These are phyloP conservation scores for Drosophila robusta DNA, from an alignment of 2,888 invertebrate species.

Conservation along the genomic window DNA sequence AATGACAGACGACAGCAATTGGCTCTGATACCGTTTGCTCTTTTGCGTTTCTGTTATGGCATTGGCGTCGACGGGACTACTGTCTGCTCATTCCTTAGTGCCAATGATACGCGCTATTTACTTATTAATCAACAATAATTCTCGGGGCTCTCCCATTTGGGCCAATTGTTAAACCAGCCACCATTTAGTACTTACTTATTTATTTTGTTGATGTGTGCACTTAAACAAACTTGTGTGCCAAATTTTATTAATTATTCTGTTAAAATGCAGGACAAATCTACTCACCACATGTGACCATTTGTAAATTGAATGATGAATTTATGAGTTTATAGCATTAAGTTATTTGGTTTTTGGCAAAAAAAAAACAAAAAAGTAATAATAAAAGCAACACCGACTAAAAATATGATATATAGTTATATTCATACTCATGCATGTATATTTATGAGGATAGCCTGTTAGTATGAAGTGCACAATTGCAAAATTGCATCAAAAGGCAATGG, in stretches of 20 bases:
- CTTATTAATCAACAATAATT: constrained; percentile 44
- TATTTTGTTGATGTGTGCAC: constrained; percentile 39
- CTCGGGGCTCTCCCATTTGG: constrained; percentile 8
- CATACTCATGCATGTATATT: neutral
- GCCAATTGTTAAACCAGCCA: constrained; percentile 20
- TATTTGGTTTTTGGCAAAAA: constrained; percentile 53
- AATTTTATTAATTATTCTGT: constrained; percentile 73
- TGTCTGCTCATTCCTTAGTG: constrained; percentile 8
- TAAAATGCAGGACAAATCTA: constrained; percentile 64
- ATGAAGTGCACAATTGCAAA: constrained; percentile 40
- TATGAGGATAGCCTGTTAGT: constrained; percentile 17
- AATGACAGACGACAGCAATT: constrained; percentile 70
- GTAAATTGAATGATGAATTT: constrained; percentile 72
- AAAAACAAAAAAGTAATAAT: neutral
- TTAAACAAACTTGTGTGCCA: constrained; percentile 66
- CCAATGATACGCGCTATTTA: constrained; percentile 22
- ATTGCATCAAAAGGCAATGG: constrained; percentile 45
- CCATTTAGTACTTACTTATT: constrained; percentile 8
- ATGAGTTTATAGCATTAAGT: constrained; percentile 65
- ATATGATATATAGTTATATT: neutral
- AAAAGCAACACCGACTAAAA: constrained; percentile 8
- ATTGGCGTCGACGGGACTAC: neutral
- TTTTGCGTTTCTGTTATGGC: constrained; percentile 32
- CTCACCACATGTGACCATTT: constrained; percentile 60
- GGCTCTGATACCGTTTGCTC: constrained; percentile 67